phyloP scores from a whole-genome alignment of 2,888 invertebrate species.

The Cataglyphis albicans region DNA sequence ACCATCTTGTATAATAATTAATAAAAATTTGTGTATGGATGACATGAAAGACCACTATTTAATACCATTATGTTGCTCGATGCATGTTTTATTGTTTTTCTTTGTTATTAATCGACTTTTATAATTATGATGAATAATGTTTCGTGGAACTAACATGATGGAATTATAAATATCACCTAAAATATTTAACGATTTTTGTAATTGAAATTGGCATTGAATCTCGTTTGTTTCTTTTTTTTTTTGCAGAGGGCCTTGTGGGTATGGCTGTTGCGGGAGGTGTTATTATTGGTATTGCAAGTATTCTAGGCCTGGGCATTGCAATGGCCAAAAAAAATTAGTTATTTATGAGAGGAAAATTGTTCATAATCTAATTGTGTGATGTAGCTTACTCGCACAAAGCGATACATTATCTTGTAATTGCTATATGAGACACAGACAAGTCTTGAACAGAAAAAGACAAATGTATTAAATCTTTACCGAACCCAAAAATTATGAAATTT shows the following conservation, averaged over 20 bases:
- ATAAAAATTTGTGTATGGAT: constrained; percentile 61
- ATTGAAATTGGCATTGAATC: constrained; percentile 54
- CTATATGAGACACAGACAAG: neutral
- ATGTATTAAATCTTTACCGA: constrained; percentile 34
- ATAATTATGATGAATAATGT: neutral
- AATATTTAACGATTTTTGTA: neutral
- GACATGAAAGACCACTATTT: constrained; percentile 39
- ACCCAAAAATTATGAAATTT: constrained; percentile 34
- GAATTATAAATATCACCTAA: neutral
- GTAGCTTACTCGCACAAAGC: constrained; percentile 57
- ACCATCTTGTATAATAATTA: constrained; percentile 46
- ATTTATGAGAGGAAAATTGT: constrained; percentile 33
- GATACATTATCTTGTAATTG: constrained; percentile 51
- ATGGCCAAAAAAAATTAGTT: constrained; percentile 87
- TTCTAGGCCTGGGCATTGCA: constrained; percentile 94
- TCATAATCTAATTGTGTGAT: constrained; percentile 61
- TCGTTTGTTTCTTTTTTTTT: constrained; percentile 68
- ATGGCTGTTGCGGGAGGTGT: constrained; percentile 96
- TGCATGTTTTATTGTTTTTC: neutral
- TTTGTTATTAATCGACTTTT: constrained; percentile 6
- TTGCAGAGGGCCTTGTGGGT: constrained; percentile 93
- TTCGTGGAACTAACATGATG: neutral
- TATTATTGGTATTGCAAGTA: constrained; percentile 93
- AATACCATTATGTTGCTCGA: constrained; percentile 49
- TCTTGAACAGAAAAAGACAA: neutral